Percentiles rank a stretch among this genome's conserved stretches.
Evolutionary conservation across 1,140 invertebrate species (phyloP).

Genomic region (Drosophila takahashii): DNA sequence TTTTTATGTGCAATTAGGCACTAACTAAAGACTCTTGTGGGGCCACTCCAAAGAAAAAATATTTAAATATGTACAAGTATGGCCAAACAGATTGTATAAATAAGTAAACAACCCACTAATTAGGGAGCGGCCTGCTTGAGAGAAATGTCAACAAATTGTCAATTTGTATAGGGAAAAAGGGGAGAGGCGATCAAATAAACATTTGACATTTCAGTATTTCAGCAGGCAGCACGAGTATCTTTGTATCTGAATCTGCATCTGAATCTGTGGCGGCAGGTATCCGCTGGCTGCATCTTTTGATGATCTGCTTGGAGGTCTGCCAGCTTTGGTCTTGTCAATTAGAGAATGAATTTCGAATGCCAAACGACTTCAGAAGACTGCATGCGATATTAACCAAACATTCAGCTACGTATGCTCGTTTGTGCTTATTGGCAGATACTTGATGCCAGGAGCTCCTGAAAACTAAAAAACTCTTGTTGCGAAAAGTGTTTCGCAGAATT

Average conservation of each 20-base stretch:
- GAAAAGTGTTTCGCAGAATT: constrained; percentile 68
- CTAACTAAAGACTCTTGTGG: background rate
- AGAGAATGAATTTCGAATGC: constrained; percentile 52
- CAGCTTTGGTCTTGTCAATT: constrained; percentile 81
- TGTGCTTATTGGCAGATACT: constrained; percentile 1
- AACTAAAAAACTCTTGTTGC: constrained; percentile 6
- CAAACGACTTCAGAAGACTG: constrained; percentile 67
- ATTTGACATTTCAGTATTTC: constrained; percentile 75
- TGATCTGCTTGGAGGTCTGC: constrained; percentile 75
- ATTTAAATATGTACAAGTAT: constrained; percentile 21
- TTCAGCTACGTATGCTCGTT: constrained; percentile 10
- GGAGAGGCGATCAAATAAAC: constrained; percentile 55
- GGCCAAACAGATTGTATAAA: constrained; percentile 20
- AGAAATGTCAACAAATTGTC: constrained; percentile 72
- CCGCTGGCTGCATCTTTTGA: constrained; percentile 64
- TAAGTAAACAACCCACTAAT: constrained; percentile 64
- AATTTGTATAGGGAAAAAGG: constrained; percentile 35
- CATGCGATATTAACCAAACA: constrained; percentile 63
- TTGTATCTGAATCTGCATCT: constrained; percentile 37
- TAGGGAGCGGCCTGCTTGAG: constrained; percentile 51
- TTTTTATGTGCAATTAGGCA: constrained; percentile 21
- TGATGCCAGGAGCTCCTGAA: constrained; percentile 17
- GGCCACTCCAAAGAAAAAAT: constrained; percentile 3
- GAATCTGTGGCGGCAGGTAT: constrained; percentile 47
- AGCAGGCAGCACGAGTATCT: constrained; percentile 35